Percentiles rank a stretch among this genome's conserved stretches.
phyloP scores from a whole-genome alignment of 2,888 invertebrate genomes.

The Nephrotoma appendiculata region DNA sequence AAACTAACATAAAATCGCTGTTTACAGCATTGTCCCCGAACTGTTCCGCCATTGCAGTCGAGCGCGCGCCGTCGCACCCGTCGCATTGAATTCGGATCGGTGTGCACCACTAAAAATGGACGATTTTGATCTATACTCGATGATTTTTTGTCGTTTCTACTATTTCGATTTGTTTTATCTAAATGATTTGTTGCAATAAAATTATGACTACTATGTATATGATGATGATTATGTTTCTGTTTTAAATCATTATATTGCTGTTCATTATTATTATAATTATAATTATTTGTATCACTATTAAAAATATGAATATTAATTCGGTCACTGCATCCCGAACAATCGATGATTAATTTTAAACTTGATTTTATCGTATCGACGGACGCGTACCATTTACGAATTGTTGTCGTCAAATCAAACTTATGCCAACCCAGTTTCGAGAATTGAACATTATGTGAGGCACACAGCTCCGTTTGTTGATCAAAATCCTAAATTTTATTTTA shows the following conservation, averaged over 20 bases:
- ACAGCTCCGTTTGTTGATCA: conserved; percentile 41
- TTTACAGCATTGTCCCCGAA: conserved; percentile 67
- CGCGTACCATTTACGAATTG: conserved; percentile 59
- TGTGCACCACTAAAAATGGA: conserved; percentile 71
- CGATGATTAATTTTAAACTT: conserved; percentile 63
- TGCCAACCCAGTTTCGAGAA: conserved; percentile 67
- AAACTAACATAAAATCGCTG: conserved; percentile 86
- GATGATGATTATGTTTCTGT: conserved; percentile 1
- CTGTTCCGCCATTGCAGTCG: conserved; percentile 52
- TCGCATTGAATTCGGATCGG: conserved; percentile 51
- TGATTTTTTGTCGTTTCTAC: background rate
- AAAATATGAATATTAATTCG: conserved; percentile 53
- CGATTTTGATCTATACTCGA: conserved; percentile 43
- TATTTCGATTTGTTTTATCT: conserved; percentile 1
- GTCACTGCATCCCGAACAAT: conserved; percentile 68
- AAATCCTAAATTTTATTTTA: conserved; percentile 33
- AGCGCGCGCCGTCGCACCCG: conserved; percentile 67
- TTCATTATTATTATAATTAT: background rate
- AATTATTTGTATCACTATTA: conserved; percentile 15
- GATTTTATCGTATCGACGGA: conserved; percentile 28
- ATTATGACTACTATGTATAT: background rate
- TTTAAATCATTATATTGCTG: background rate
- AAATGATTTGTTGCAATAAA: conserved; percentile 2
- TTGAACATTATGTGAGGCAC: conserved; percentile 40
- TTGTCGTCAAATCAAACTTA: conserved; percentile 67